These are phyloP conservation scores for Sceliomorpha sp. DNA, from an alignment of 2,888 invertebrate genomes.

Conservation along the genomic window DNA sequence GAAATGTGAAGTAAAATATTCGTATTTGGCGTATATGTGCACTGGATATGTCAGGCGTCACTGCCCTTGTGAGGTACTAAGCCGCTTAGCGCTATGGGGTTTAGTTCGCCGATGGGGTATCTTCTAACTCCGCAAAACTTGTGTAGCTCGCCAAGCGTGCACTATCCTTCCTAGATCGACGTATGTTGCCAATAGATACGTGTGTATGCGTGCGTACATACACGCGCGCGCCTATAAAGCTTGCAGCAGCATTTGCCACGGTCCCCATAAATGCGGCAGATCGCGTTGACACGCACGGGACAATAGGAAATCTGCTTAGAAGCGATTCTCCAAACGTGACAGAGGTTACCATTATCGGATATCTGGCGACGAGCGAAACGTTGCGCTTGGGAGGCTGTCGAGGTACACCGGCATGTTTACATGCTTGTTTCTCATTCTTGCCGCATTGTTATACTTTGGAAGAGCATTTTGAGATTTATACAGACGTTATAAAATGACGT, in stretches of 20 bases:
- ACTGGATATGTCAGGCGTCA: conserved; percentile 78
- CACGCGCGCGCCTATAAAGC: conserved; percentile 51
- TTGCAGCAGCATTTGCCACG: conserved; percentile 50
- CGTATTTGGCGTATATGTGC: conserved; percentile 53
- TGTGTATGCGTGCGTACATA: too few relatives aligned
- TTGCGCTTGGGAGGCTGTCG: conserved; percentile 24
- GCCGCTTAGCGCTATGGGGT: conserved; percentile 79
- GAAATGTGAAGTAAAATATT: too few relatives aligned
- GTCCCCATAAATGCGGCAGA: conserved; percentile 38
- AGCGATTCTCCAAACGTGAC: conserved; percentile 48
- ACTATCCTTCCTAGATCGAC: conserved; percentile 66
- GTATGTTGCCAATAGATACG: conserved; percentile 64
- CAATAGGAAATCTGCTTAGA: conserved; percentile 57
- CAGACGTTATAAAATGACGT: too few relatives aligned
- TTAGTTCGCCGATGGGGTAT: conserved; percentile 77
- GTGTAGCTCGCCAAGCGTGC: conserved; percentile 64
- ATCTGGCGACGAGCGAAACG: conserved; percentile 32
- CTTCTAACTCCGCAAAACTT: conserved; percentile 72
- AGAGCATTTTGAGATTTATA: too few relatives aligned
- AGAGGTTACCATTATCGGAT: conserved; percentile 49
- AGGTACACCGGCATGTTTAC: conserved; percentile 29
- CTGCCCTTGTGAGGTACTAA: conserved; percentile 76
- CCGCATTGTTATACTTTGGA: conserved; percentile 29
- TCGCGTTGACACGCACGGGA: conserved; percentile 45
- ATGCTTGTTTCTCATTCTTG: conserved; percentile 16